phyloP scores from a whole-genome alignment of 1,140 invertebrate genomes.

The Chionoecetes opilio region DNA sequence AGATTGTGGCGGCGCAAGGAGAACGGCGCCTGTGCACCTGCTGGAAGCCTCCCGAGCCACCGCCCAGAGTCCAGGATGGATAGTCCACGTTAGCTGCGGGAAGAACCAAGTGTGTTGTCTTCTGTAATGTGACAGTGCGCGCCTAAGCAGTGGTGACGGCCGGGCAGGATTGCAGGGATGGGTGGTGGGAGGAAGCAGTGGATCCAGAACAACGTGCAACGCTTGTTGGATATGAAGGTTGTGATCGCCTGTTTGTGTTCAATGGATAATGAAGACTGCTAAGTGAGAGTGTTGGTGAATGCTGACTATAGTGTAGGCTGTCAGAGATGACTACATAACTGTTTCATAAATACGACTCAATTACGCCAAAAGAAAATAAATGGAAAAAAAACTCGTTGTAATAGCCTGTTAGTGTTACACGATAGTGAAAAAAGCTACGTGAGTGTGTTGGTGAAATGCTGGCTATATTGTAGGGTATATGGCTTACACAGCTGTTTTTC shows the following conservation, averaged over 20 bases:
- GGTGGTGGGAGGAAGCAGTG: not conserved
- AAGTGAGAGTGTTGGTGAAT: not conserved
- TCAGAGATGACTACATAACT: no score
- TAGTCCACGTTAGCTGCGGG: slow-evolving; percentile 76
- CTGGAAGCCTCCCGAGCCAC: slow-evolving; percentile 51
- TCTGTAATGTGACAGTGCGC: slow-evolving; percentile 19
- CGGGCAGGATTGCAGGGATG: not conserved
- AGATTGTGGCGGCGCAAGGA: slow-evolving; percentile 79
- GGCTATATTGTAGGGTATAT: no score
- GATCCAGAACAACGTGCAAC: not conserved
- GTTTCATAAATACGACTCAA: no score
- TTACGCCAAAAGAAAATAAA: no score
- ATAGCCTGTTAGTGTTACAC: no score
- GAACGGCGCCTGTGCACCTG: slow-evolving; percentile 34
- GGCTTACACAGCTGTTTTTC: no score
- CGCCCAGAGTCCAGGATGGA: slow-evolving; percentile 62
- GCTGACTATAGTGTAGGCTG: no score
- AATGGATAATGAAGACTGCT: not conserved
- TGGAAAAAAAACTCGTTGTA: no score
- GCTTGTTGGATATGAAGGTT: not conserved
- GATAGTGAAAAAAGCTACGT: not conserved
- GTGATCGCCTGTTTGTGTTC: not conserved
- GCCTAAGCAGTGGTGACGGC: not conserved
- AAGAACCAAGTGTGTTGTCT: slow-evolving; percentile 73
- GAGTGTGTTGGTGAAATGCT: not conserved